Evolutionary conservation across 2,113 vertebrate species (phyloP).

Genomic region (Artemisiospiza belli): DNA sequence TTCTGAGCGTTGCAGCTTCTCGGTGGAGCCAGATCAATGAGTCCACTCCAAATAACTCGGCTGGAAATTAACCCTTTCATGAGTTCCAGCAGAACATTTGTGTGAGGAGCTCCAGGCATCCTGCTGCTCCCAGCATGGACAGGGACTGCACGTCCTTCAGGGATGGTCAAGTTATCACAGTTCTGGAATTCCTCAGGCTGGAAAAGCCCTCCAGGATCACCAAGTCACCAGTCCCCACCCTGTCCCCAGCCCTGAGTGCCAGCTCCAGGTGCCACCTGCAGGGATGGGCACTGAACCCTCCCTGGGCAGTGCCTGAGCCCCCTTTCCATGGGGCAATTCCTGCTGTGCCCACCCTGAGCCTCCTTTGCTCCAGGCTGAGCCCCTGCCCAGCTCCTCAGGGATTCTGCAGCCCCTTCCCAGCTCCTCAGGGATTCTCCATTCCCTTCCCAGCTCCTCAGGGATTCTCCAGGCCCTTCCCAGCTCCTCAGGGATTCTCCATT

Average conservation of each 20-base stretch:
- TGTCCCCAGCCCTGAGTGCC: neutral
- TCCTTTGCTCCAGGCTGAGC: neutral
- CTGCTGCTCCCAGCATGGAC: neutral
- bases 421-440: neutral
- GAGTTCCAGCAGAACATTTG: neutral
- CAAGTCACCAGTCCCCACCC: fast-evolving
- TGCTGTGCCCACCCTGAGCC: neutral
- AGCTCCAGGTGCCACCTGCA: no score
- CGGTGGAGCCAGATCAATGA: neutral
- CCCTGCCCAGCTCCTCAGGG: neutral
- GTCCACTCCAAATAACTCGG: neutral
- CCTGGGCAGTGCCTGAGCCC: no score
- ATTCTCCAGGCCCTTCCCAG: neutral
- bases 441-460: neutral
- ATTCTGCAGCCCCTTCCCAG: neutral
- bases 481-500: neutral
- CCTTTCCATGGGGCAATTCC: neutral
- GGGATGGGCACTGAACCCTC: no score
- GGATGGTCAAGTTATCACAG: fast-evolving
- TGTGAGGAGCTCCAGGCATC: neutral
- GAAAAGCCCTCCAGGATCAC: fast-evolving
- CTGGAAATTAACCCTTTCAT: neutral
- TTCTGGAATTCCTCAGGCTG: fast-evolving
- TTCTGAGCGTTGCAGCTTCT: neutral
- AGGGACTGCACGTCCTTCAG: fast-evolving